Evolutionary conservation across 2,113 vertebrate species (phyloP).

Genomic region (Pipa parva): DNA sequence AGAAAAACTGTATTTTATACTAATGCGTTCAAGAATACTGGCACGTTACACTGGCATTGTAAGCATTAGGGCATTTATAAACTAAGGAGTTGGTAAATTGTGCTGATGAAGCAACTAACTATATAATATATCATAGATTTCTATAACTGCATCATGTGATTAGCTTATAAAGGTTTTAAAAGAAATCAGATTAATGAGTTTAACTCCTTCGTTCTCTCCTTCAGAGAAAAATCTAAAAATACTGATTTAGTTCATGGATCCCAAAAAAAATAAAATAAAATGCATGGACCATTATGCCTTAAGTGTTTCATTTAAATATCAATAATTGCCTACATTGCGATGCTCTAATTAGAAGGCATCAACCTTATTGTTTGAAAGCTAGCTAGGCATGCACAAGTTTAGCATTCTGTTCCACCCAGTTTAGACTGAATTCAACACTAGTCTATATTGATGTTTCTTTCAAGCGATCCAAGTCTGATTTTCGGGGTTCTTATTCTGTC

Average conservation of each 20-base stretch:
- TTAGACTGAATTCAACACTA: too few species aligned
- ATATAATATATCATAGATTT: neutral
- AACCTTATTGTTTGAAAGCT: neutral
- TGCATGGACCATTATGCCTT: neutral
- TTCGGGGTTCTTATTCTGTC: too few species aligned
- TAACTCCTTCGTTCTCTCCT: neutral
- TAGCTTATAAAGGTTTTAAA: neutral
- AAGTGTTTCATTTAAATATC: neutral
- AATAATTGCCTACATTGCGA: neutral
- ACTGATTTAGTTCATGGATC: too few species aligned
- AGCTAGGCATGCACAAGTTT: too few species aligned
- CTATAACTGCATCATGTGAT: neutral
- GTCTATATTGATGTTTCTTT: too few species aligned
- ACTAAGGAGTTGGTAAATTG: neutral
- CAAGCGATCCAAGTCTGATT: too few species aligned
- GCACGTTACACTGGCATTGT: neutral
- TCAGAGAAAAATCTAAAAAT: neutral
- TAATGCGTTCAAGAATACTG: neutral
- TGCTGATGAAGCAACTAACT: neutral
- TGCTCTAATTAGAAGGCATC: neutral
- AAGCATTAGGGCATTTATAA: neutral
- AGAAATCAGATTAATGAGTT: neutral
- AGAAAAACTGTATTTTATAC: slow-evolving; percentile 7
- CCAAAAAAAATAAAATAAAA: too few species aligned
- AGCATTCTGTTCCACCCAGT: too few species aligned